Evolutionary conservation across 2,888 invertebrate species (phyloP).

Genomic region (Mallateleia sp.): DNA sequence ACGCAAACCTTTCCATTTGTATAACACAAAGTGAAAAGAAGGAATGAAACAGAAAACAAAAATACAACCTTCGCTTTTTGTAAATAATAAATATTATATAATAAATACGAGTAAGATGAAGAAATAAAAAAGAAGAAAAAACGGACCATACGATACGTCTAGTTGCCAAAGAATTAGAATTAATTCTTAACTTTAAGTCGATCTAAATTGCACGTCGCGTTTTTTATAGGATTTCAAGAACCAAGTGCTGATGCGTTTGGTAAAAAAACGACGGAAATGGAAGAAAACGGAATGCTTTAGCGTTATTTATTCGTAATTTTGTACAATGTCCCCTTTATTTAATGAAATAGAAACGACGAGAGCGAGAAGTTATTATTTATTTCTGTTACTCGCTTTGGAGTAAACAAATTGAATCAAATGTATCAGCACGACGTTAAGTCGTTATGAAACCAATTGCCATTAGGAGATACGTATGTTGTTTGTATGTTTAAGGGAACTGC

Average conservation of each 20-base stretch:
- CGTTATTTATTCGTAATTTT: slow-evolving; percentile 22
- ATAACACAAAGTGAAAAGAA: slow-evolving; percentile 39
- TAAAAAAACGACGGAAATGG: background rate
- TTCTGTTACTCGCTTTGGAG: background rate
- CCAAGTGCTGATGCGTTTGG: slow-evolving; percentile 20
- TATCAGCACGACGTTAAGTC: slow-evolving; percentile 14
- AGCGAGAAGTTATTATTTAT: background rate
- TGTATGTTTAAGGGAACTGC: slow-evolving; percentile 15
- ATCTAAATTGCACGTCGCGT: slow-evolving; percentile 17
- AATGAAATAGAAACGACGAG: background rate
- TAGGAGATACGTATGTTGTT: slow-evolving; percentile 49
- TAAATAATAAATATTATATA: slow-evolving; percentile 80
- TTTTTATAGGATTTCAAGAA: slow-evolving; percentile 20
- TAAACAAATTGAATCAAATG: background rate
- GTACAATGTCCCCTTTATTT: background rate
- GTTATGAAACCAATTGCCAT: slow-evolving; percentile 57
- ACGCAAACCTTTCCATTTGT: slow-evolving; percentile 71
- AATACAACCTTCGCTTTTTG: slow-evolving; percentile 65
- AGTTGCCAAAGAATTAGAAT: slow-evolving; percentile 86
- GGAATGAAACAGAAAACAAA: background rate
- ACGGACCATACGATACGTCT: slow-evolving; percentile 84
- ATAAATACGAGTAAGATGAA: slow-evolving; percentile 6
- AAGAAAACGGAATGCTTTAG: background rate
- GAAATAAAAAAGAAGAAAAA: slow-evolving; percentile 14
- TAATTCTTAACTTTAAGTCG: slow-evolving; percentile 73